These are phyloP conservation scores for Proterorhinus semilunaris DNA, from an alignment of 2,113 vertebrate genomes.

Conservation along the genomic window DNA sequence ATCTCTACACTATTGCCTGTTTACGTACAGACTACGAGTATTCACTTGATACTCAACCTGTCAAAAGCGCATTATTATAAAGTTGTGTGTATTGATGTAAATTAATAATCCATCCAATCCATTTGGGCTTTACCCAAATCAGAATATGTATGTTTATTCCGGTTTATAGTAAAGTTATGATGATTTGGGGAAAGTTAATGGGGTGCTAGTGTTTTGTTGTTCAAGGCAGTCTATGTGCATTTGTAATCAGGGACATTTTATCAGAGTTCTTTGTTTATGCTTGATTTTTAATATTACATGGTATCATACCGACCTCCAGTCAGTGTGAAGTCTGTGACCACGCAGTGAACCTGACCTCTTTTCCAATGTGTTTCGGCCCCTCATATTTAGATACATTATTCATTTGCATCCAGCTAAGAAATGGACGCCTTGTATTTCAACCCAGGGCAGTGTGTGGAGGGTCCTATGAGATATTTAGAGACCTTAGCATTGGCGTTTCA, in stretches of 20 bases:
- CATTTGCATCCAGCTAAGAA: conserved; percentile 14
- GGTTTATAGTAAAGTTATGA: background rate
- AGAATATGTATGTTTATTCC: too few species aligned
- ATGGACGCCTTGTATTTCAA: conserved; percentile 43
- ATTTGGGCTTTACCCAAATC: too few species aligned
- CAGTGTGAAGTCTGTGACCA: conserved; percentile 7
- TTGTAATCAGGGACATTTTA: background rate
- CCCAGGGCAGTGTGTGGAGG: conserved; percentile 36
- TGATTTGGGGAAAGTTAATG: background rate
- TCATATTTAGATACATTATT: conserved; percentile 1
- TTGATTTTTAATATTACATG: background rate
- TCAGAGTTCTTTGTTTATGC: background rate
- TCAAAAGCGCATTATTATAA: too few species aligned
- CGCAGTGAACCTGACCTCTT: background rate
- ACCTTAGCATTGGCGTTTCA: too few species aligned
- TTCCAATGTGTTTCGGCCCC: background rate
- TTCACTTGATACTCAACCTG: too few species aligned
- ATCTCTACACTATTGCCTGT: too few species aligned
- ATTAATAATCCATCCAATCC: too few species aligned
- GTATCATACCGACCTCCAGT: background rate
- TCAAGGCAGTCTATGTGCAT: background rate
- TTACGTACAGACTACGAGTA: too few species aligned
- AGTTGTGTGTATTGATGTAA: too few species aligned
- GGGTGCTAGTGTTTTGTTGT: background rate
- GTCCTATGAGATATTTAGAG: too few species aligned